phyloP scores from a whole-genome alignment of 2,888 invertebrate genomes.

The Odontothrips loti region DNA sequence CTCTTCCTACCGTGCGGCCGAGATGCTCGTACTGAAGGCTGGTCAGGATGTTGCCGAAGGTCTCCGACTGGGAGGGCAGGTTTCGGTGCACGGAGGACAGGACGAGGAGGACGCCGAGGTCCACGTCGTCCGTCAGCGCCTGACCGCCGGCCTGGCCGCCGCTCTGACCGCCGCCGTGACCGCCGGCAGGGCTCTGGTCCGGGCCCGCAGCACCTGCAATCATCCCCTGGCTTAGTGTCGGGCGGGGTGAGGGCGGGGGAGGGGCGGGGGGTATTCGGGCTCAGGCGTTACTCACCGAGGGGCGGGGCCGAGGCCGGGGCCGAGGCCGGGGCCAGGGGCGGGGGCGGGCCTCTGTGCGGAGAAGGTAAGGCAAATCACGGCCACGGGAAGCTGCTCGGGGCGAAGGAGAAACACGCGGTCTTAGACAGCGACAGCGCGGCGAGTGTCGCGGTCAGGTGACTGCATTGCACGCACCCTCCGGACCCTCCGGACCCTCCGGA shows the following conservation, averaged over 20 bases:
- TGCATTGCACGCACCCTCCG: background rate
- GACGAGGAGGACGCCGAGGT: background rate
- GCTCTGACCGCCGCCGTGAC: background rate
- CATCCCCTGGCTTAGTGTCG: no score
- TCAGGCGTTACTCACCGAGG: no score
- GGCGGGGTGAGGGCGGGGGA: no score
- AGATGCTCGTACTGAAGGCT: background rate
- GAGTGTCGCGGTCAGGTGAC: background rate
- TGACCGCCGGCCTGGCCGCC: background rate
- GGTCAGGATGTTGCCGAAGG: background rate
- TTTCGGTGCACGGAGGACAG: constrained; percentile 3
- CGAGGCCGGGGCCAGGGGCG: no score
- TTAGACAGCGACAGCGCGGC: background rate
- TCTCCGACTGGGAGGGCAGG: background rate
- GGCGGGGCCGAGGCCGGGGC: no score
- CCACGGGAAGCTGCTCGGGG: background rate
- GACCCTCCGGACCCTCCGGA: no score
- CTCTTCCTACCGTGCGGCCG: background rate
- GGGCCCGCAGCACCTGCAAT: background rate
- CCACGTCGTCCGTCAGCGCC: background rate
- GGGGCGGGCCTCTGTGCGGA: background rate
- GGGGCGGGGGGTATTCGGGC: no score
- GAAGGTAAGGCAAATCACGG: background rate
- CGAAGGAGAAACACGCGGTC: background rate
- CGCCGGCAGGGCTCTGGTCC: background rate